phyloP scores from a whole-genome alignment of 2,888 invertebrate genomes.

The Lithosia quadra region DNA sequence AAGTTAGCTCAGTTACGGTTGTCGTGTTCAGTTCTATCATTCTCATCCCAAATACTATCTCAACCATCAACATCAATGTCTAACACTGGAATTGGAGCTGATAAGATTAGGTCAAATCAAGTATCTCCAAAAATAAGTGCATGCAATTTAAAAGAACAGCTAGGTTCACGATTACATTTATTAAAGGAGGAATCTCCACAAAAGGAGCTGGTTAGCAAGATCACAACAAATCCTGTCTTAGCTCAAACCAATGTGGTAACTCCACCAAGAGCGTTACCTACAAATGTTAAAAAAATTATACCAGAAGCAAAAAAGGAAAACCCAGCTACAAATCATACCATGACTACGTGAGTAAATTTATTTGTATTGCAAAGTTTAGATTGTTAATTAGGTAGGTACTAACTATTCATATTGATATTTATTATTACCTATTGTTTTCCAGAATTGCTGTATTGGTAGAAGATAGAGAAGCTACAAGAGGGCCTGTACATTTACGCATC shows the following conservation, averaged over 20 bases:
- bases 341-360: constrained; percentile 65
- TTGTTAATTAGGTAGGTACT: background rate
- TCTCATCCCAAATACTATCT: constrained; percentile 78
- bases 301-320: constrained; percentile 44
- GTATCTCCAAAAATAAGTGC: constrained; percentile 18
- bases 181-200: constrained; percentile 24
- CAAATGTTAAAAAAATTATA: constrained; percentile 22
- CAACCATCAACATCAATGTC: constrained; percentile 52
- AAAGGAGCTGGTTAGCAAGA: constrained; percentile 24
- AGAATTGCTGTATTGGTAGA: constrained; percentile 94
- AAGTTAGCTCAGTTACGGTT: constrained; percentile 92
- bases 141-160: constrained; percentile 12
- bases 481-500: constrained; percentile 91
- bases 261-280: constrained; percentile 11
- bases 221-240: constrained; percentile 11
- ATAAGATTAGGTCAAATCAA: constrained; percentile 15
- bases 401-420: constrained; percentile 1
- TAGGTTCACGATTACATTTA: constrained; percentile 6
- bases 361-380: background rate
- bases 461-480: constrained; percentile 93
- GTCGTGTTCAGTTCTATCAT: constrained; percentile 89
- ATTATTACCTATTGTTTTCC: constrained; percentile 21
- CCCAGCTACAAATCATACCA: constrained; percentile 36
- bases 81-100: constrained; percentile 15
- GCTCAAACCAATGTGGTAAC: constrained; percentile 15